These are phyloP conservation scores for Sturnus vulgaris DNA, from an alignment of 2,113 vertebrate genomes.

Conservation along the genomic window DNA sequence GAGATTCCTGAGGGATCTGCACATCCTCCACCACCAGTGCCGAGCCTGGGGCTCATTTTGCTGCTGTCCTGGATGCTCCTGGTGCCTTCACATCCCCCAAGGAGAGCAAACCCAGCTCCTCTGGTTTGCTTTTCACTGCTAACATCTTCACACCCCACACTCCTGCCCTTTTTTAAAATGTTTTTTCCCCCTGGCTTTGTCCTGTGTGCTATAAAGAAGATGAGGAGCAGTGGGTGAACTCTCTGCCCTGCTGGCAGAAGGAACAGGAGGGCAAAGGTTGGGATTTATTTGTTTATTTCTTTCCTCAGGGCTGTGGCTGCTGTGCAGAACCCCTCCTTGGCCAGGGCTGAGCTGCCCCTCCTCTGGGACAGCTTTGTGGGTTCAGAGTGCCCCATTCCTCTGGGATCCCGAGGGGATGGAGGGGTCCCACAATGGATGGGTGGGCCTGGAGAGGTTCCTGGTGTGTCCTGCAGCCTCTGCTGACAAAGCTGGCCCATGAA, in stretches of 20 bases:
- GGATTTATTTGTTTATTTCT: background rate
- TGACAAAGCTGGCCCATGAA: background rate
- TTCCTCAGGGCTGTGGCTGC: background rate
- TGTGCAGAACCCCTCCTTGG: background rate
- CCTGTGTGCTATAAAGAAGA: background rate
- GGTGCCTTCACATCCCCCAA: background rate
- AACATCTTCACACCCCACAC: background rate
- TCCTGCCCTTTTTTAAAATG: no score
- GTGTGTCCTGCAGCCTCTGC: accelerated
- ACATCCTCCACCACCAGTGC: background rate
- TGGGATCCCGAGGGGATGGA: background rate
- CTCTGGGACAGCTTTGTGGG: background rate
- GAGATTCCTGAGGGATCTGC: background rate
- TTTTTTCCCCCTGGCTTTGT: background rate
- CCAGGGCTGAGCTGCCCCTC: background rate
- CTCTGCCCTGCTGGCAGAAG: background rate
- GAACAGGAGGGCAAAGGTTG: background rate
- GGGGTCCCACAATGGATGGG: background rate
- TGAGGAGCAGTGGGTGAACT: background rate
- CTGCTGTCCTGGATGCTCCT: no score
- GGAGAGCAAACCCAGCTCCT: accelerated
- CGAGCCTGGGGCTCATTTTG: background rate
- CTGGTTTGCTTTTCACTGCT: background rate
- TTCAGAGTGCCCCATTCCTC: no score
- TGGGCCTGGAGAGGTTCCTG: background rate